These are phyloP conservation scores for Chaunax sp. DNA, from an alignment of 2,797 vertebrate species.

Conservation along the genomic window DNA sequence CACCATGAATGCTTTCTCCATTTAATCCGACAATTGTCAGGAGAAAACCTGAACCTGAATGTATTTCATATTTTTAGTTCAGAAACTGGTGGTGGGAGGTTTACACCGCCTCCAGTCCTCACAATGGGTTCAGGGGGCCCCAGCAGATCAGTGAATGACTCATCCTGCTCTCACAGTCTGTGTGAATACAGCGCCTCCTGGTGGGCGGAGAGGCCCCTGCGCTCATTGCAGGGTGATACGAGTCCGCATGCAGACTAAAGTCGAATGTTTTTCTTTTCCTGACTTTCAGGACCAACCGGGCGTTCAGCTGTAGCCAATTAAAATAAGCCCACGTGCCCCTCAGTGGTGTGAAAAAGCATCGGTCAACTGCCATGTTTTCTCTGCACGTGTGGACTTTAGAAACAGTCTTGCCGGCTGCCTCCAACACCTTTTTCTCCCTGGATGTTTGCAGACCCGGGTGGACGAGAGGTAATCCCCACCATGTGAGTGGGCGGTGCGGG, in stretches of 20 bases:
- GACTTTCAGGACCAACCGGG: slow-evolving; percentile 24
- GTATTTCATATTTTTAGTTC: background rate
- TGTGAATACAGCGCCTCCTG: slow-evolving; percentile 65
- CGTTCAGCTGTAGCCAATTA: slow-evolving; percentile 20
- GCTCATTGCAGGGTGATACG: background rate
- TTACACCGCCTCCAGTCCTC: slow-evolving; percentile 17
- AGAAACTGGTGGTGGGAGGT: slow-evolving; percentile 15
- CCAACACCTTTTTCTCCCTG: slow-evolving; percentile 18
- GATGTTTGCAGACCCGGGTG: slow-evolving; percentile 72
- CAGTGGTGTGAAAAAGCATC: background rate
- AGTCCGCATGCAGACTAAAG: slow-evolving; percentile 24
- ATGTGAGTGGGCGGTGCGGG: slow-evolving; percentile 94
- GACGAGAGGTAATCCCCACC: slow-evolving; percentile 93
- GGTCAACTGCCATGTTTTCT: slow-evolving; percentile 17
- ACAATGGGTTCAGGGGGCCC: slow-evolving; percentile 21
- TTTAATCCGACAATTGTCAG: background rate
- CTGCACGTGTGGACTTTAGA: slow-evolving; percentile 8
- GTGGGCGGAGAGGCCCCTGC: slow-evolving; percentile 27
- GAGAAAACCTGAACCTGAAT: background rate
- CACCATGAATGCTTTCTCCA: background rate
- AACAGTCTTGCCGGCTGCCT: background rate
- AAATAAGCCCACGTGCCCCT: slow-evolving; percentile 10
- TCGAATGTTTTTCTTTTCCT: slow-evolving; percentile 9
- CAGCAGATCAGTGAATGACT: slow-evolving; percentile 51
- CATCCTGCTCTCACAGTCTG: slow-evolving; percentile 40